Evolutionary conservation across 2,797 vertebrate species (phyloP), one percentile per base, ranked within the genome.

Genomic region (Octomys mimax): DNA sequence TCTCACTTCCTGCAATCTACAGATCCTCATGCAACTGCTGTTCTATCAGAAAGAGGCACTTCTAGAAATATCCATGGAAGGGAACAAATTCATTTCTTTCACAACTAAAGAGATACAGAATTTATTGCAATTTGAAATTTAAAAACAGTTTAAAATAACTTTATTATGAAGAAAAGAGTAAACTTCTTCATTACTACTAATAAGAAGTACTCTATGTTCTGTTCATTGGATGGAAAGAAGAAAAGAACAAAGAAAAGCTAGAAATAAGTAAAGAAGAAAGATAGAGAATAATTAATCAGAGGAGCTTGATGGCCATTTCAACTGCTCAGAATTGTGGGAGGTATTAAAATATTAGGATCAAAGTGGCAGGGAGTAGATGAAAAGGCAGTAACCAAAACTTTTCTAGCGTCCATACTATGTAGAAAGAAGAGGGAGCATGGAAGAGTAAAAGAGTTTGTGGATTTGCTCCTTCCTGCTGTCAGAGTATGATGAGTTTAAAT

Each of bases 151-250:
- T 62, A 77, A 79, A 90, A 36, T 14, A 82, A 81, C 9, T 19
- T 94, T 79, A 80, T 78, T 6, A 42, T 79, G 91, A 89, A 64
- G 54, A 73, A 83, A 73, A 91, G 16, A 79, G 24, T 80, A 84
- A 39, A 24, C 49, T 3, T 85, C 77, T 87, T 62, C 33, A 78
- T 62, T 82, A 64, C 88, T 95, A 54, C 16, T 89, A 78, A 81
- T 54, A 71, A 83, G 42, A 92, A 79, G 2, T 39, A 64, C 18
- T 57, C 19, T 9, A 61, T 19, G 26, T 57, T 84, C 19, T 16
- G 24, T 66, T 84, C 75, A 59, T 18, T 22, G 18, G 16, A 46
- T 75, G 10, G 3, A 24, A 80, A 33, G n/a, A 8, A 36, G 11
- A 4, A 5, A 70, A 19, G 36, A 33, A 28, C 42, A 26, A 3